A percentile compares a stretch with the other conserved stretches of the same genome.
Conservation (phyloP, 2,888 invertebrate genomes). For the Geophilus truncorum region DNA sequence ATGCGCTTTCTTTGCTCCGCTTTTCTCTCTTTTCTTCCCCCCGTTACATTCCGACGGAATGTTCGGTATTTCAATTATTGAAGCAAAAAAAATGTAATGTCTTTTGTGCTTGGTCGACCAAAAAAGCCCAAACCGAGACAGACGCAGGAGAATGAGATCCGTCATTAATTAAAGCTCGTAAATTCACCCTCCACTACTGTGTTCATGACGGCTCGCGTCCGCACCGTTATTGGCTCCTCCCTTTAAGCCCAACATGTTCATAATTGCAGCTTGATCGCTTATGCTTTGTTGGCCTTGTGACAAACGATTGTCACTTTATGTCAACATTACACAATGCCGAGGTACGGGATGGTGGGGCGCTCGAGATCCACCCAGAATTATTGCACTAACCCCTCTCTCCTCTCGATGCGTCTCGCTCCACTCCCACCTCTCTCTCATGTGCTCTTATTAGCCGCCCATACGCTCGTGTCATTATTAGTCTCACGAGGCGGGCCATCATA, state of each 20-base stretch:
- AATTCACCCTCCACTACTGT: conserved; percentile 28
- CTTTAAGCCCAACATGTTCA: conserved; percentile 5
- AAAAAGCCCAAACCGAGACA: conserved; percentile 18
- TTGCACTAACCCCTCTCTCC: too few species aligned
- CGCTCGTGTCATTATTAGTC: conserved; percentile 25
- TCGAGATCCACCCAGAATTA: not conserved
- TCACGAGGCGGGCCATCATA: not conserved
- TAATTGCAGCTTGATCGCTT: conserved; percentile 6
- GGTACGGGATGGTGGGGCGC: not conserved
- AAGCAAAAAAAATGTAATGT: conserved; percentile 32
- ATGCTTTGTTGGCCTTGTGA: conserved; percentile 11
- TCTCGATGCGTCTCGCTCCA: not conserved
- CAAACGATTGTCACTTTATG: conserved; percentile 31
- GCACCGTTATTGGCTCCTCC: not conserved
- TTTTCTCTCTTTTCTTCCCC: not conserved
- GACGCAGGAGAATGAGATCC: not conserved
- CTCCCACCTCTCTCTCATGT: not conserved
- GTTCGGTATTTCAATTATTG: conserved; percentile 31
- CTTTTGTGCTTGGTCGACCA: conserved; percentile 25
- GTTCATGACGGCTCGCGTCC: conserved; percentile 7
- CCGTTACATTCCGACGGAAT: conserved; percentile 28
- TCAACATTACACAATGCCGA: not conserved
- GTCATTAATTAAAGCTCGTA: conserved; percentile 30
- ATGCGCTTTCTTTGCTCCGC: not conserved
- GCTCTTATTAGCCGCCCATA: not conserved